Base-by-base conservation (phyloP, 2,113 vertebrate species). In the Eulemur rufifrons region DNA sequence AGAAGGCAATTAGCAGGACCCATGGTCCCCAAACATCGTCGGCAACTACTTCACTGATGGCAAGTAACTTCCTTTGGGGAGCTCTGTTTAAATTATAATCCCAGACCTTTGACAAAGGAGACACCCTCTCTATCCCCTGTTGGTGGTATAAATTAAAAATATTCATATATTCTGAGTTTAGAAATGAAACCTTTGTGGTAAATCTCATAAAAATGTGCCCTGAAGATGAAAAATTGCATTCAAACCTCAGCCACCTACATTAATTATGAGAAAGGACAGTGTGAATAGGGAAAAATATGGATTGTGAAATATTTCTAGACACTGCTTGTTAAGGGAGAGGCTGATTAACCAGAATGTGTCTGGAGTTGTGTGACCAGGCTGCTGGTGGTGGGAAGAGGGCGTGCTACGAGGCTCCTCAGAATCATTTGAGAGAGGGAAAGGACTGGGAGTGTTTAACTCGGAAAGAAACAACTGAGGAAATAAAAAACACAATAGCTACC, bases 241-340 rank as follows among this genome's bases (percentile, higher is more conserved):
- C 23, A 86, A 54, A 69, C 69, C 84, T 84, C 42, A 96, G 68
- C 34, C 25, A 21, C 86, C 78, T 94, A 29, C 96, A 76, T 94
- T 76, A 91, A 91, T 98, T 94, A 78, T 86, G 56, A 95, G 63
- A 84, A 94, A 90, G 59, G 73, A 94, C 66, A 81, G 17, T 42
- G 9, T 12, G n/a, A 68, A 4, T 12, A 68, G 56, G 47, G 66
- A 45, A 89, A 74, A 77, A 37, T 34, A 89, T 21, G 71, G 77
- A 76, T 73, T 37, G 39, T n/a, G 23, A 45, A 73, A 39, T 83
- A 78, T 50, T 86, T 85, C 77, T 18, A 17, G 39, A n/a, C 66
- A 54, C 61, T 56, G 59, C 5, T 3, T 47, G 8, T 29, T 68
- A 47, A 85, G 54, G 81, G 56, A 86, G 50, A 64, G 2, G 7